These are phyloP conservation scores for Carcharodon carcharias DNA, from an alignment of 2,797 vertebrate genomes.

Conservation along the genomic window DNA sequence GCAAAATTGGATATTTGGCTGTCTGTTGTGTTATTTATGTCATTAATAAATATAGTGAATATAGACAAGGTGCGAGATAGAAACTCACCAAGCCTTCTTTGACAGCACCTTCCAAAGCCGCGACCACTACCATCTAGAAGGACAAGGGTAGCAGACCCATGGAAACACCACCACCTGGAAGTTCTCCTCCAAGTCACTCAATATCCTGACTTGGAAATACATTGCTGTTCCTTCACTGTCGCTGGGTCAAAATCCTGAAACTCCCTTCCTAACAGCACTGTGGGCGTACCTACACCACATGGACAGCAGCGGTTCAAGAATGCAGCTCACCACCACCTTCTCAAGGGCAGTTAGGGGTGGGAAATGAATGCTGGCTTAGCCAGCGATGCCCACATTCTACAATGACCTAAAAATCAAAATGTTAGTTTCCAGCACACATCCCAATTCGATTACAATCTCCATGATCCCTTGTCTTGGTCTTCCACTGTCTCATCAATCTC, in stretches of 20 bases:
- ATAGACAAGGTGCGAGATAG: background rate
- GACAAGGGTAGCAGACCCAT: background rate
- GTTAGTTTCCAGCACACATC: background rate
- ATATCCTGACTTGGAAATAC: background rate
- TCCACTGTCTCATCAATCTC: background rate
- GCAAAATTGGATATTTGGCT: background rate
- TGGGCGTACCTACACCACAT: background rate
- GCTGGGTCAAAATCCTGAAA: no score
- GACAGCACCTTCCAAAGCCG: background rate
- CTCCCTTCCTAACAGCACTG: background rate
- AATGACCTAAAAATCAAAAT: background rate
- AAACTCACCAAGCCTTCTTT: background rate
- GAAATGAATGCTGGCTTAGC: background rate
- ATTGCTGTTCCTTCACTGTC: background rate
- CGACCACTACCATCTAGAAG: background rate
- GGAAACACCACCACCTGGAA: background rate
- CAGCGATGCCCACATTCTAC: background rate
- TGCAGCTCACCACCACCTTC: background rate
- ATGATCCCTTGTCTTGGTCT: background rate
- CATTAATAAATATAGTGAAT: constrained; percentile 3
- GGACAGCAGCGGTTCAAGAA: background rate
- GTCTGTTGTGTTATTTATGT: background rate
- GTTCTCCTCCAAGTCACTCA: background rate
- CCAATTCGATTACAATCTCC: background rate
- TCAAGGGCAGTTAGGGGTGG: background rate